Percentiles rank a stretch among this genome's conserved stretches.
Evolutionary conservation across 2,888 invertebrate species (phyloP).

Genomic region (Chaetogeoica ovagalla): DNA sequence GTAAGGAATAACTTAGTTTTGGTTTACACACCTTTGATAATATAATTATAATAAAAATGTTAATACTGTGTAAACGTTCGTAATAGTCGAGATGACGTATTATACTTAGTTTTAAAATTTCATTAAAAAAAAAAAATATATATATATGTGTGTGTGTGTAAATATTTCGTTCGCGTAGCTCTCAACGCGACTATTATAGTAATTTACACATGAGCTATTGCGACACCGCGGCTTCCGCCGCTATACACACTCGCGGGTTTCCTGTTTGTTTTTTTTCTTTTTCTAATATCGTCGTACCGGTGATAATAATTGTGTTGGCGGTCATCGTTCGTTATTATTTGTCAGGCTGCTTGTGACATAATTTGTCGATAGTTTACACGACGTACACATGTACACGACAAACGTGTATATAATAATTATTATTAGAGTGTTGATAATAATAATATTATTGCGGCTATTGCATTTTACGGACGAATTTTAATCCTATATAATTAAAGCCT

Average conservation of each 20-base stretch:
- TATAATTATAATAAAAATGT: too few species aligned
- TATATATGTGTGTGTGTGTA: too few species aligned
- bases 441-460: too few species aligned
- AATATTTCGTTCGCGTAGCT: neutral
- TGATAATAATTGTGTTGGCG: constrained; percentile 34
- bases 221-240: constrained; percentile 6
- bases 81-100: too few species aligned
- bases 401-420: constrained; percentile 23
- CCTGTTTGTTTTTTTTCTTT: constrained; percentile 28
- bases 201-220: too few species aligned
- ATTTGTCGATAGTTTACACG: neutral
- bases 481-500: neutral
- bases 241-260: neutral
- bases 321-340: constrained; percentile 11
- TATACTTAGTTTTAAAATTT: too few species aligned
- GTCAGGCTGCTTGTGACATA: constrained; percentile 8
- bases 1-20: too few species aligned
- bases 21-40: too few species aligned
- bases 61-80: too few species aligned
- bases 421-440: neutral
- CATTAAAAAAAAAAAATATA: too few species aligned
- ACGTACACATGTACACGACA: neutral
- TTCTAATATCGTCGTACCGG: constrained; percentile 1
- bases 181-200: too few species aligned
- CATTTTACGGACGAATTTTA: neutral